Evolutionary conservation across 2,888 invertebrate species (phyloP), one percentile per base, ranked within the genome.

Genomic region (Eudemis profundana): DNA sequence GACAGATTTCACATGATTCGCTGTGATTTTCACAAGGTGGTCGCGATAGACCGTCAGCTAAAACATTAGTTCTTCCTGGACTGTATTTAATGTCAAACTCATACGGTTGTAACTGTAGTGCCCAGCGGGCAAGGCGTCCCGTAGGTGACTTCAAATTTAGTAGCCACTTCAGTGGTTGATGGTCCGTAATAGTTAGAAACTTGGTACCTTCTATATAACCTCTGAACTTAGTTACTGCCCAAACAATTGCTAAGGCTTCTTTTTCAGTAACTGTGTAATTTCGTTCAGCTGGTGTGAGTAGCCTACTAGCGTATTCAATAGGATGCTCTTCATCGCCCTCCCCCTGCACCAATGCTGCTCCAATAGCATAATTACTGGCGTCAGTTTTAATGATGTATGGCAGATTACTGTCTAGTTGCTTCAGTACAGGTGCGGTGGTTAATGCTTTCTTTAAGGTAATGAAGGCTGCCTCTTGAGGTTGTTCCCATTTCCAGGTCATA

Each of bases 51-150:
- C 78, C 72, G 64, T 90, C 88, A 0, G 86, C 88, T 0, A 85
- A 69, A 3, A 76, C 74, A 68, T 88, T 85, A 0, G 64, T 63
- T 42, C 68, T 72, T 3, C 87, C 87, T 0, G 79, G 79, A 3
- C 71, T 69, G 64, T 87, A 86, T 4, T 72, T 61, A 3, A 87
- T 74, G 0, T 71, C 68, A 8, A 85, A 71, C 21, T 85, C 74
- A 65, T 74, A 85, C 1, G 74, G 67, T 67, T 85, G 81, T 2
- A 91, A 67, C 4, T 63, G 42, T 3, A 74, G 29, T 0, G 83
- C 82, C 91, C 90, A 92, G 46, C 89, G 66, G 0, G 84, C 83
- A 1, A 92, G 68, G 46, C 89, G 67, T 23, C 86, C 86, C 12
- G 78, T 74, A 0, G 84, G 81, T 10, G 84, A 74, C 23, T 62